Evolutionary conservation across 1,140 invertebrate genomes (phyloP), one percentile per base, ranked within the genome.

Genomic region (Melipona quadrifasciata): DNA sequence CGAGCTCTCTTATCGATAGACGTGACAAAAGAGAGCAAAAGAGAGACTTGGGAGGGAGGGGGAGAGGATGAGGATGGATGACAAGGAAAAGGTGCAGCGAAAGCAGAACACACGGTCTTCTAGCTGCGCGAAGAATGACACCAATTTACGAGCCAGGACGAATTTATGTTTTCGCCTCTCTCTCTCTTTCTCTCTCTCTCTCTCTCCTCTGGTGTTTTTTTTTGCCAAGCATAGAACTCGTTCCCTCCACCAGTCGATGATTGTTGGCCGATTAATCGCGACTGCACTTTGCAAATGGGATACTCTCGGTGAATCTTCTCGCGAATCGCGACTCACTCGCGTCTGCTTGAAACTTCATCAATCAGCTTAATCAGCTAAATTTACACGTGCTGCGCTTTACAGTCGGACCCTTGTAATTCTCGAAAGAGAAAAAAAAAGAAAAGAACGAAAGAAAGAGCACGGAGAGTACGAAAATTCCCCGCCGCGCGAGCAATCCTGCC

Each of bases 101-200:
- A 65, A 72, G 55, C 27, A 51, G 68, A 73, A 80, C 39, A 71
- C 58, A 55, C 57, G 77, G 51, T 61, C 58, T 65, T 53, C 61
- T 67, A 67, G 82, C 17, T 70, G 73, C 47, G 27, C 70, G 55
- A 85, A 55, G 82, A 84, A 84, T 64, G 76, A 64, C 65, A 71
- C 57, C 84, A 83, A 86, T 86, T 86, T 86, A 86, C 67, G 67
- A 78, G 47, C 47, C 80, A 17, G 47, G 31, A 57, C 65, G 80
- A 84, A 75, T 68, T 81, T 85, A 75, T 75, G 78, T 75, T 85
- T 81, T 61, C 53, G 57, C 51, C 21, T 81, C 77, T 17, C 58
- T 68, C n/a, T 68, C 10, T 24, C 47, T 24, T 64, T 55, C 31
- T 31, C 47, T 16, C 58, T 67, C 12, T 67, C 12, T 27, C 55